Conservation (phyloP, 2,888 invertebrate genomes). For the Lasioglossum marginatum region DNA sequence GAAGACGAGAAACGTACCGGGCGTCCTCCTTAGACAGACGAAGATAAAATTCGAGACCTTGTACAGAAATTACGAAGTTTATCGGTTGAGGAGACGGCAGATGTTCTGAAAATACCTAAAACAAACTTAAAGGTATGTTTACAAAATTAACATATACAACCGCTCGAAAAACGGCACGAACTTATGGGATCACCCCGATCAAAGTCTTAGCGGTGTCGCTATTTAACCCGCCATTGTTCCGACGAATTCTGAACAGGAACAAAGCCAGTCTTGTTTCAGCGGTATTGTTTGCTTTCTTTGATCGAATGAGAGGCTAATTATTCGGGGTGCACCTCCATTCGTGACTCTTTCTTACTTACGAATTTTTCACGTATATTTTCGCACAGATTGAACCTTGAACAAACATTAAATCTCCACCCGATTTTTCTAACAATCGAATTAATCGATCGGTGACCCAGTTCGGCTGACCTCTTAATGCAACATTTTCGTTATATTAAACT, state of each 20-base stretch:
- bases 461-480: background rate
- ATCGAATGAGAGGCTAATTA: background rate
- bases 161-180: too few species aligned
- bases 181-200: background rate
- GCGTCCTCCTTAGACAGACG: too few species aligned
- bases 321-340: background rate
- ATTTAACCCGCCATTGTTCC: background rate
- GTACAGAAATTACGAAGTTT: too few species aligned
- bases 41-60: too few species aligned
- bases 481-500: background rate
- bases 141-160: too few species aligned
- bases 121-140: too few species aligned
- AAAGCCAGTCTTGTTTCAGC: background rate
- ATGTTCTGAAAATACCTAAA: too few species aligned
- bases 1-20: too few species aligned
- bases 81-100: too few species aligned
- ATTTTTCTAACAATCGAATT: background rate
- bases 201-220: background rate
- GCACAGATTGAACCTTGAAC: background rate
- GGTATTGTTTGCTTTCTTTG: background rate
- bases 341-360: background rate
- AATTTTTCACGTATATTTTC: background rate
- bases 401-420: background rate
- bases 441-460: slow-evolving; percentile 1
- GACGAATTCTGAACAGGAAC: background rate